Base-by-base conservation (phyloP, 2,113 vertebrate genomes). In the Trogon melanurus region DNA sequence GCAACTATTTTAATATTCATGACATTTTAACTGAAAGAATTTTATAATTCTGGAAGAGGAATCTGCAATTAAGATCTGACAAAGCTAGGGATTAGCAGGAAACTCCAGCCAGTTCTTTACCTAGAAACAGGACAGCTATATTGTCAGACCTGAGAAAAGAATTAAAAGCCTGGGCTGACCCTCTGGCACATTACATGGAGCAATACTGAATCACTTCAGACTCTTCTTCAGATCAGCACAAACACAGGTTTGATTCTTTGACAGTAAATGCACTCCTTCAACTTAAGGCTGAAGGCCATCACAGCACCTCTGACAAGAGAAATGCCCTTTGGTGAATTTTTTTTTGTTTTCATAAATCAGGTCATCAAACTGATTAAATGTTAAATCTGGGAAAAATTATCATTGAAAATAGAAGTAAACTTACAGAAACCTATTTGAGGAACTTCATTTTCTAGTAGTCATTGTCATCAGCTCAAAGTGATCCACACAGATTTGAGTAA, bases 191-290 rank as follows among this genome's bases (percentile, higher is more conserved):
- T 21, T 22, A 13, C 5, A 7, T 5, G 18, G 29, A 80, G 25
- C 47, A 21, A 10, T 10, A 10, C 27, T n/a, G 87, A 80, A 60
- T 56, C 38, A 56, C 41, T 70, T 56, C 14, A 50, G 4, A 29
- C 64, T 91, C 78, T 98, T 98, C 98, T 99, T 97, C 99, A 98
- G 69, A 98, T 98, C 89, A 99, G 87, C 56, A 99, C 97, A 1
- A 98, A 98, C 10, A 98, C 98, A 38, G 98, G 93, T 98, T 99
- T 69, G 98, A 91, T 99, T 98, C 91, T 98, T 99, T 97, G 91
- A 98, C 98, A 3, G 98, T 98, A 91, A 98, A 98, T 98, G 98
- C 98, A 75, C 98, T 98, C 7, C 9, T 56, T 56, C 30, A 64
- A 44, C 11, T 38, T 29, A 23, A 99, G 95, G 91, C 98, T 99